A percentile compares a stretch with the other conserved stretches of the same genome.
These are phyloP conservation scores for Cyaniris semiargus DNA, from an alignment of 2,888 invertebrate species.

Conservation along the genomic window DNA sequence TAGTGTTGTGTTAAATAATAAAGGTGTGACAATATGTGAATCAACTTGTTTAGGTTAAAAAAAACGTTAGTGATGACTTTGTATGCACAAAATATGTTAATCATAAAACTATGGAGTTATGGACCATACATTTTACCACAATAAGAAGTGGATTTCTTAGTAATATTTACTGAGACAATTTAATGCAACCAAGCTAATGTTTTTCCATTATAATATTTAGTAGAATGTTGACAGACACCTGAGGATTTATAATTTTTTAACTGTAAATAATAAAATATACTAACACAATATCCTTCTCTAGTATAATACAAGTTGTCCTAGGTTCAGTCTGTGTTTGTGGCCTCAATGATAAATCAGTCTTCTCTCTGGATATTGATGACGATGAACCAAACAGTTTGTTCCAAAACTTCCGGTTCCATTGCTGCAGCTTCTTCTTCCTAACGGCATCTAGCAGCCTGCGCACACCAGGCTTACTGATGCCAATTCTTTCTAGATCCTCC, in stretches of 20 bases:
- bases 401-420: constrained; percentile 90
- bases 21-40: background rate
- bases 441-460: constrained; percentile 94
- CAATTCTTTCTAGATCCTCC: constrained; percentile 96
- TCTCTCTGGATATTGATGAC: constrained; percentile 65
- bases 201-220: background rate
- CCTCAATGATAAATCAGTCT: constrained; percentile 73
- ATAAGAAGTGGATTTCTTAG: too few relatives aligned
- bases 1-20: background rate
- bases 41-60: background rate
- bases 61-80: too few relatives aligned
- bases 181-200: background rate
- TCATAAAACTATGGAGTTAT: too few relatives aligned
- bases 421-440: constrained; percentile 90
- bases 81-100: too few relatives aligned
- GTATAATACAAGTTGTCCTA: constrained; percentile 88
- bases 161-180: background rate
- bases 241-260: too few relatives aligned
- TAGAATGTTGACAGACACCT: too few relatives aligned
- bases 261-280: constrained; percentile 45
- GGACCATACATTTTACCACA: too few relatives aligned
- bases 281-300: constrained; percentile 89
- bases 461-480: constrained; percentile 95
- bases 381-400: constrained; percentile 86
- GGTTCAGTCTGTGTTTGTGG: constrained; percentile 57